Evolutionary conservation across 2,888 invertebrate species (phyloP), one percentile per base, ranked within the genome.

Genomic region (Eumerus sabulonum): DNA sequence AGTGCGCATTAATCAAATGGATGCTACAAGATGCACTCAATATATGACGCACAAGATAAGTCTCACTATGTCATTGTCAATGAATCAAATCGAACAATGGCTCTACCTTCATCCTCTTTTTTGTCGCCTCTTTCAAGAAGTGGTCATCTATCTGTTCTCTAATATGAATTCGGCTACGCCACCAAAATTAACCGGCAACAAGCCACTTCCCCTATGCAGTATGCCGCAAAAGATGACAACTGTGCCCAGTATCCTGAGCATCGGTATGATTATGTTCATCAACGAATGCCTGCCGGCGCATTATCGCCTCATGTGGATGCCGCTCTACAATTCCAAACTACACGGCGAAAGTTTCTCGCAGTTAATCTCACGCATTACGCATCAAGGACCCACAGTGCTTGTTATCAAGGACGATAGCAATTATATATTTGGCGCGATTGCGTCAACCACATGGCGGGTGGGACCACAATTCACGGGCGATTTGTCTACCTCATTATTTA

Each of bases 301-400:
- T 73, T 91, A 92, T 76, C 93, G 93, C 85, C 88, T 91, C 76
- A 92, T 93, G 86, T 97, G 96, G 96, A 90, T 95, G 82, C 94
- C 95, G 85, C 90, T 96, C 1, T 96, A 94, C 90, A 95, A 95
- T 1, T 94, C 94, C 11, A 92, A 93, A 84, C 92, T 94, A 60
- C 95, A 96, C 85, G 97, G 96, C 0, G 95, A 96, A 89, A 95
- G 95, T 45, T 97, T 95, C 89, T 93, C 94, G 1, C 94, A 94
- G 9, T 90, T 94, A 89, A 57, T 85, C 27, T 92, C 94, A 56
- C 91, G 93, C 44, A 93, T 95, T 81, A 91, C 92, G 73, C 92
- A 94, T 85, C 93, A 94, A 85, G 95, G 95, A 0, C 92, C 95
- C 0, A 94, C 94, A 0, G 89, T 97, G 0, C 86, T 97, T 1